Percentiles rank a stretch among this genome's conserved stretches.
These are phyloP conservation scores for Marmota monax DNA, from an alignment of 2,113 vertebrate species.

Conservation along the genomic window DNA sequence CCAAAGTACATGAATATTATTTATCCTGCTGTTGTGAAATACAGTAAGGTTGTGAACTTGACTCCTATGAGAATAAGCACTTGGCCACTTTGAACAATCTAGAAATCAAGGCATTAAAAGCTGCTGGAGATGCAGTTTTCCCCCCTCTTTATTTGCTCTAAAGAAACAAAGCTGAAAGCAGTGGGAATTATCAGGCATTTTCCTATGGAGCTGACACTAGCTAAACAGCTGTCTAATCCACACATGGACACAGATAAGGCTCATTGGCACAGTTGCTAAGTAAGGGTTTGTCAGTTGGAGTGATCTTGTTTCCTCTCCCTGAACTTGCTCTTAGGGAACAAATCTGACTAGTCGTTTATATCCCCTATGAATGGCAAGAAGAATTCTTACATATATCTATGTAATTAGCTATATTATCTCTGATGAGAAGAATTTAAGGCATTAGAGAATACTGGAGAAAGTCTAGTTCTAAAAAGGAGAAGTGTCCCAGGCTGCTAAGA, in stretches of 20 bases:
- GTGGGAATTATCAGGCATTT: conserved; percentile 44
- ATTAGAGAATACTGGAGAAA: not conserved
- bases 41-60: conserved; percentile 16
- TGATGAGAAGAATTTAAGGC: conserved; percentile 37
- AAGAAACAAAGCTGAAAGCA: conserved; percentile 63
- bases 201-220: conserved; percentile 52
- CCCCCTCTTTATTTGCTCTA: conserved; percentile 13
- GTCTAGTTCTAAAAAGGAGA: conserved; percentile 36
- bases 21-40: conserved; percentile 47
- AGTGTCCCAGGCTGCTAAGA: conserved; percentile 22
- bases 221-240: conserved; percentile 53
- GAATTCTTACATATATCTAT: not conserved
- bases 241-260: conserved; percentile 58
- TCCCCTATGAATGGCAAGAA: not conserved
- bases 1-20: conserved; percentile 20
- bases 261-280: conserved; percentile 36
- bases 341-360: conserved; percentile 17
- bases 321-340: conserved; percentile 9
- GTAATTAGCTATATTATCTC: conserved; percentile 26
- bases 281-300: conserved; percentile 49
- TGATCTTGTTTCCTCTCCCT: conserved; percentile 48
- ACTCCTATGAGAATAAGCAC: conserved; percentile 5
- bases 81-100: conserved; percentile 51
- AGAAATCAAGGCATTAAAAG: conserved; percentile 58
- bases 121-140: conserved; percentile 31